Evolutionary conservation across 2,113 vertebrate genomes (phyloP), one percentile per base, ranked within the genome.

Genomic region (Saguinus midas): DNA sequence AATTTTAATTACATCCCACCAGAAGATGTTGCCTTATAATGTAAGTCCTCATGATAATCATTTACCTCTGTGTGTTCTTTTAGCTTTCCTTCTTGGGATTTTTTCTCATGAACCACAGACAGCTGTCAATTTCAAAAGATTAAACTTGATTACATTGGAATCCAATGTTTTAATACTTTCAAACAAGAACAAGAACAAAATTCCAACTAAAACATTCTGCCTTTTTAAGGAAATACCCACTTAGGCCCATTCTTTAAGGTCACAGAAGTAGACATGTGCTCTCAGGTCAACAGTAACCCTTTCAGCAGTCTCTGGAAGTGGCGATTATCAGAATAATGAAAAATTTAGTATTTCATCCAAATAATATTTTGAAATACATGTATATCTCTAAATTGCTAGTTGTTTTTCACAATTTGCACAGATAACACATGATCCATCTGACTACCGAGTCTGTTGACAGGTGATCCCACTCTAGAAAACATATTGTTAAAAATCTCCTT

Each of bases 1-100:
- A 8, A 37, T 52, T 76, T 52, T 75, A 64, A 64, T 55, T 37
- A 75, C 8, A 8, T 16, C n/a, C 37, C 32, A 66, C 18, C 23
- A 68, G 76, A 68, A 68, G 25, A 52, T 5, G 37, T 48, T n/a
- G 48, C 29, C 3, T 76, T 23, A n/a, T 0, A 70, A 25, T 25
- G 45, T 1, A 83, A 70, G 35, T 37, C 9, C 1, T 87, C 14
- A 75, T 40, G 25, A 16, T n/a, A 35, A 75, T 6, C 35, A 90
- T 78, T 98, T 98, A 99, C 98, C 94, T 91, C 95, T 83, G 17
- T n/a, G 29, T 94, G 23, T 20, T 98, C 97, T 78, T 98, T 98
- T 78, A 95, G 85, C 66, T 87, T 98, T 94, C 96, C 94, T 94
- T 98, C 97, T 82, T 95, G 29, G 0, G 29, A 5, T 37, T 97